phyloP scores from a whole-genome alignment of 2,113 vertebrate species.

The Phodopus roborovskii region DNA sequence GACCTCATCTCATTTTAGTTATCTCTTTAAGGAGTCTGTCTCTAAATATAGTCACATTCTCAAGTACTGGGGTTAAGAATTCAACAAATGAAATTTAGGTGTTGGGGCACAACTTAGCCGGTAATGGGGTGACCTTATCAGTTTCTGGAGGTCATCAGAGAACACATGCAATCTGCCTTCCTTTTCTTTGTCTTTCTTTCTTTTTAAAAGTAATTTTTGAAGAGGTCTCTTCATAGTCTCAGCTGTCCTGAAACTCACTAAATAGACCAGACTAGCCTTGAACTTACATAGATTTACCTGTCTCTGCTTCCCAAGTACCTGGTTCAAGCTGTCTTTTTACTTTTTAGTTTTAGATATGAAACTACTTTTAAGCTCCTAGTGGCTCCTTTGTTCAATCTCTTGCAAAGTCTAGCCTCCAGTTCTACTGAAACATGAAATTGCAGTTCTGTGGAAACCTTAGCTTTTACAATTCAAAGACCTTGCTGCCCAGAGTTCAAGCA shows the following conservation, averaged over 20 bases:
- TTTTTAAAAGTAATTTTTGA: too few species aligned
- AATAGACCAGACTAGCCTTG: not conserved
- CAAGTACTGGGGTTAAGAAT: not conserved
- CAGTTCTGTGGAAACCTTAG: slow-evolving; percentile 12
- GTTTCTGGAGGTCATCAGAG: not conserved
- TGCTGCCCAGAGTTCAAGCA: not conserved
- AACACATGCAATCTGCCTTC: not conserved
- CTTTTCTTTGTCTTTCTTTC: not conserved
- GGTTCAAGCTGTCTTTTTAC: not conserved
- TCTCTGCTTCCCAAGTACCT: not conserved
- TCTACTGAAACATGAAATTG: not conserved
- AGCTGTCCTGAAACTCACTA: not conserved
- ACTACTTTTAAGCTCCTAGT: not conserved
- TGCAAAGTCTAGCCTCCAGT: not conserved
- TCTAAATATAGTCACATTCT: not conserved
- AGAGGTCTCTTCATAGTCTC: not conserved
- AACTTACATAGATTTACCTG: not conserved
- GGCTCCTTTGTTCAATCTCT: not conserved
- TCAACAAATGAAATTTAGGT: not conserved
- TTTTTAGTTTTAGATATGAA: not conserved
- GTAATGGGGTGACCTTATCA: not conserved
- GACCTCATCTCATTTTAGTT: not conserved
- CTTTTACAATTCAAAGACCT: not conserved
- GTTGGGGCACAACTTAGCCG: not conserved
- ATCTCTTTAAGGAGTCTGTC: not conserved